phyloP scores from a whole-genome alignment of 2,113 vertebrate species.

The Psilopsiagon aurifrons region DNA sequence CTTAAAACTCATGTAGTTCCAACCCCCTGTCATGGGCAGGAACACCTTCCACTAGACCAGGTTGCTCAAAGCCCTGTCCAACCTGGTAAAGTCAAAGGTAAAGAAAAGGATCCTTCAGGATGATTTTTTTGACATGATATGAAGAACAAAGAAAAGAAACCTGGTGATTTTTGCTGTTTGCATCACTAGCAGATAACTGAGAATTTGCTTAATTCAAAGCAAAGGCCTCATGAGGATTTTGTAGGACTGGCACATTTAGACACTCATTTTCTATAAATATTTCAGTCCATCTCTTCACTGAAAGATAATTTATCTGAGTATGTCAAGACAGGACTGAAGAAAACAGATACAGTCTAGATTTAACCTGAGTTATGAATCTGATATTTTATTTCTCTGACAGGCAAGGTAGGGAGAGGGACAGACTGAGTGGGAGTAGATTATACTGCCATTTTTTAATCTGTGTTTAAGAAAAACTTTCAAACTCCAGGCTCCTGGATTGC shows the following conservation, averaged over 20 bases:
- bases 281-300: not conserved
- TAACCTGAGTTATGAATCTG: slow-evolving; percentile 1
- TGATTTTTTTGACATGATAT: not conserved
- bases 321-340: not conserved
- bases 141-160: not conserved
- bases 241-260: not conserved
- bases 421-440: not conserved
- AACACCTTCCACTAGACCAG: not conserved
- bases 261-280: not conserved
- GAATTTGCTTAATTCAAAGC: not conserved
- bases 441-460: not conserved
- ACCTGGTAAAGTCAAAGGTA: not conserved
- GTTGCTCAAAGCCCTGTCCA: not conserved
- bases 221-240: not conserved
- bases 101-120: not conserved
- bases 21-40: not conserved
- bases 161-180: not conserved
- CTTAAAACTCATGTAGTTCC: not conserved
- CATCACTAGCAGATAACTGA: not conserved
- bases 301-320: not conserved
- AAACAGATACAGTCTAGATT: not conserved
- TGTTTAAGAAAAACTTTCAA: not conserved
- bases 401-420: not conserved
- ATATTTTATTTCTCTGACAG: not conserved
- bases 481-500: not conserved